phyloP scores from a whole-genome alignment of 2,113 vertebrate genomes.

The Eublepharis macularius region DNA sequence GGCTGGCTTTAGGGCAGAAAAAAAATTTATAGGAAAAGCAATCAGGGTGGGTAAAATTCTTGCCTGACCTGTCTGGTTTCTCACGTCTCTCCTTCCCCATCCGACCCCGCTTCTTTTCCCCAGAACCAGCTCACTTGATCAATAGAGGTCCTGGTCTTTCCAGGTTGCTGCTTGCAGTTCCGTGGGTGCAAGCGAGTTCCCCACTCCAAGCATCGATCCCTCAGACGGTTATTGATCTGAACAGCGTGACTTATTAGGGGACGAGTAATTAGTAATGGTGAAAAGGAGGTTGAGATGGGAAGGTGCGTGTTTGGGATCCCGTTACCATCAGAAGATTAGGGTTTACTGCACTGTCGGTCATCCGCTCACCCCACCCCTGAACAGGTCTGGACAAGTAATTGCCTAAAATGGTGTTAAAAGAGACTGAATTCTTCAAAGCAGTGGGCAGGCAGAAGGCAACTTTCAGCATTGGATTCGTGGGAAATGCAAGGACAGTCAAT shows the following conservation, averaged over 20 bases:
- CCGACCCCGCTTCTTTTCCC: not conserved
- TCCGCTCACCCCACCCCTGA: no score
- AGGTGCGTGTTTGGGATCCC: not conserved
- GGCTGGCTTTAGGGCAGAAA: not conserved
- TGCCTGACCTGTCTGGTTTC: not conserved
- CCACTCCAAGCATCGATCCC: not conserved
- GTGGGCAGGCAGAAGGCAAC: no score
- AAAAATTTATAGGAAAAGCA: not conserved
- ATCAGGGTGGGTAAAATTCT: not conserved
- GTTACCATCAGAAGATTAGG: no score
- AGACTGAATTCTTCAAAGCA: not conserved
- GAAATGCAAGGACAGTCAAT: no score
- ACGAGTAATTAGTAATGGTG: constrained; percentile 56
- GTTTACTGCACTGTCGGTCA: no score
- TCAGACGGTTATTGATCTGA: constrained; percentile 34
- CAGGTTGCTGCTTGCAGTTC: constrained; percentile 31
- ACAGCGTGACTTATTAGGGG: constrained; percentile 44
- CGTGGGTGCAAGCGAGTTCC: constrained; percentile 32
- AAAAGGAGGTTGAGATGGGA: constrained; percentile 13
- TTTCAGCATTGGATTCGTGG: no score
- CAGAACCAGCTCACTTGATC: not conserved
- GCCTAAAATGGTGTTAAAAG: constrained; percentile 17
- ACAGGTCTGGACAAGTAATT: not conserved
- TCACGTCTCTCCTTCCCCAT: no score
- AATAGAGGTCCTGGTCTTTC: not conserved